Evolutionary conservation across 2,113 vertebrate genomes (phyloP).

Genomic region (Thunnus maccoyii): DNA sequence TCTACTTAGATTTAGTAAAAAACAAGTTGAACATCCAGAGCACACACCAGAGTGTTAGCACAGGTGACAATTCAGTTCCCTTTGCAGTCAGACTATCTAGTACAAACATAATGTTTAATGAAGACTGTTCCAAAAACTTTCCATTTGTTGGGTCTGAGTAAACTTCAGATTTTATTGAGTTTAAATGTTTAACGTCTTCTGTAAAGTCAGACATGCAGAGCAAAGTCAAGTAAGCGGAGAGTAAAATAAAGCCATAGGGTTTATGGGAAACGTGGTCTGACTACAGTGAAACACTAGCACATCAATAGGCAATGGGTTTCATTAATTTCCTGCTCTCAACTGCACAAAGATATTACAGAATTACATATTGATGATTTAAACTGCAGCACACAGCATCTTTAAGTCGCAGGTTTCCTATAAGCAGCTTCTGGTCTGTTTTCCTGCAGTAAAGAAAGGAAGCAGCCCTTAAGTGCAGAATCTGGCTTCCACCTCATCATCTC

Average conservation of each 20-base stretch:
- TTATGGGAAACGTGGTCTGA: background rate
- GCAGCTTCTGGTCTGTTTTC: constrained; percentile 19
- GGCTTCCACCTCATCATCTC: constrained; percentile 71
- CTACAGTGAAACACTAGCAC: constrained; percentile 2
- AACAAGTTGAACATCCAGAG: background rate
- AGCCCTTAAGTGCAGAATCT: constrained; percentile 61
- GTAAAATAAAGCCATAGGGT: background rate
- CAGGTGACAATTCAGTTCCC: background rate
- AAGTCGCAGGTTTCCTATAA: constrained; percentile 27
- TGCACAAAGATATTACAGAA: constrained; percentile 26
- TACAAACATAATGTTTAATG: too few relatives aligned
- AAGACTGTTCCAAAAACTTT: too few relatives aligned
- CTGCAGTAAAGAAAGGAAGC: constrained; percentile 44
- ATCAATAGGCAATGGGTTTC: constrained; percentile 28
- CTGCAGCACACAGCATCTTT: constrained; percentile 13
- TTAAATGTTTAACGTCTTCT: background rate
- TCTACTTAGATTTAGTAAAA: background rate
- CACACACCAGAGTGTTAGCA: constrained; percentile 1
- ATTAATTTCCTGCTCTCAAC: constrained; percentile 42
- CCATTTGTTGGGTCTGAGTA: background rate
- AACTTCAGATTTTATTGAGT: too few relatives aligned
- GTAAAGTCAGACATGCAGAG: background rate
- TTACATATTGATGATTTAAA: constrained; percentile 34
- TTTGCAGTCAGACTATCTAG: background rate
- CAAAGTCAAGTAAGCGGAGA: background rate